These are phyloP conservation scores for Sitobion miscanthi DNA, from an alignment of 1,140 invertebrate species.

Conservation along the genomic window DNA sequence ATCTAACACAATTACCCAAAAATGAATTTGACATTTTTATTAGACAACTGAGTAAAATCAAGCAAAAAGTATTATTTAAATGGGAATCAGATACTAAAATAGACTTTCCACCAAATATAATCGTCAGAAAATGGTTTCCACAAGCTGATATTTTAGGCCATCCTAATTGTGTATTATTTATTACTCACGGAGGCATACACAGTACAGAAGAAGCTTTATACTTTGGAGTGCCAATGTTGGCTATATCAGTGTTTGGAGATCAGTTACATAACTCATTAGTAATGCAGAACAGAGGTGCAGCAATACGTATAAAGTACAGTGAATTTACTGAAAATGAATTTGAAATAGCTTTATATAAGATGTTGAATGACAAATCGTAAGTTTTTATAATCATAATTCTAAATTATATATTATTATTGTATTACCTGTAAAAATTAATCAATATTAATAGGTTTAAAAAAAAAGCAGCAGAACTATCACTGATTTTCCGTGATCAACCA, in stretches of 20 bases:
- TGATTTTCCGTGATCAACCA: constrained; percentile 26
- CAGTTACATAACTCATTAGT: constrained; percentile 61
- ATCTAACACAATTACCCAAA: constrained; percentile 21
- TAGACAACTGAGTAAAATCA: constrained; percentile 53
- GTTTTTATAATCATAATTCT: neutral
- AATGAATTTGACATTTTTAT: constrained; percentile 24
- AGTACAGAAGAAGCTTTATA: constrained; percentile 66
- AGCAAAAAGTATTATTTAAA: constrained; percentile 71
- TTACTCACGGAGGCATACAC: constrained; percentile 68
- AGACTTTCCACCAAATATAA: constrained; percentile 68
- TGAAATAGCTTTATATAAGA: constrained; percentile 1
- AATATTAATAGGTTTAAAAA: constrained; percentile 34
- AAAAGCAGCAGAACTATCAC: constrained; percentile 29
- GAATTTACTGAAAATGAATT: constrained; percentile 59
- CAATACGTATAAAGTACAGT: constrained; percentile 56
- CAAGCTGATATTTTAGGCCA: constrained; percentile 74
- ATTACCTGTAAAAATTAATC: neutral
- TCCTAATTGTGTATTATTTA: constrained; percentile 64
- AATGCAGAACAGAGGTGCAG: constrained; percentile 62
- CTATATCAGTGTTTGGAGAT: constrained; percentile 65
- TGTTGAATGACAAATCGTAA: constrained; percentile 27
- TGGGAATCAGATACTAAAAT: constrained; percentile 71
- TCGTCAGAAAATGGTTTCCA: constrained; percentile 72
- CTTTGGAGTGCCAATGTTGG: constrained; percentile 65
- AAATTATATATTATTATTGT: neutral